phyloP scores from a whole-genome alignment of 2,888 invertebrate genomes.

The Poecilus cupreus region DNA sequence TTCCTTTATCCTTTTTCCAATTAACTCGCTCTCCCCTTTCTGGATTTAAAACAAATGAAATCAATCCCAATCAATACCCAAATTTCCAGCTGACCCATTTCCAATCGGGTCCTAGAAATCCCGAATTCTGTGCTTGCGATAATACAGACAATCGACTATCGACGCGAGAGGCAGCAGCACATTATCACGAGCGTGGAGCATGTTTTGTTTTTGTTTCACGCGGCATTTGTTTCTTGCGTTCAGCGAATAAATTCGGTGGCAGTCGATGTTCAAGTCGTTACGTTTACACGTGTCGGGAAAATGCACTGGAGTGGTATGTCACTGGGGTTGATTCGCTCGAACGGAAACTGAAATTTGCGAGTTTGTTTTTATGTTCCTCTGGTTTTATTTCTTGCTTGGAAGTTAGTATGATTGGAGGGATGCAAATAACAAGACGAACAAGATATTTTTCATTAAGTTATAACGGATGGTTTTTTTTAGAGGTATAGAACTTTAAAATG shows the following conservation, averaged over 20 bases:
- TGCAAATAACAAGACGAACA: too few species aligned
- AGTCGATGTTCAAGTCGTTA: conserved; percentile 19
- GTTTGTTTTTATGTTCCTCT: background rate
- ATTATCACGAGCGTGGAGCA: background rate
- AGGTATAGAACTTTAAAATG: too few species aligned
- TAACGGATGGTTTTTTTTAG: too few species aligned
- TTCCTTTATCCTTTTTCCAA: too few species aligned
- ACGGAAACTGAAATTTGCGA: background rate
- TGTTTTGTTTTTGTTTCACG: conserved; percentile 44
- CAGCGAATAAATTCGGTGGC: conserved; percentile 10
- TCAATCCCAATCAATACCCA: background rate
- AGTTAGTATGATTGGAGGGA: too few species aligned
- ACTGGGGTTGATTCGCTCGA: background rate
- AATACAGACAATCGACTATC: background rate
- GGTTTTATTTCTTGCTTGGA: background rate
- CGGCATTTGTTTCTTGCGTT: conserved; percentile 38
- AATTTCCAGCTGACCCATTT: background rate
- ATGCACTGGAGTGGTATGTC: background rate
- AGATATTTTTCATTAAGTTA: too few species aligned
- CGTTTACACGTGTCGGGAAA: conserved; percentile 26
- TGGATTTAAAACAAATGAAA: background rate
- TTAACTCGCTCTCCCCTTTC: too few species aligned
- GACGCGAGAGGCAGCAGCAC: background rate
- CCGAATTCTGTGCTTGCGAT: background rate
- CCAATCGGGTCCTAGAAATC: background rate